Evolutionary conservation across 1,140 invertebrate species (phyloP).

Genomic region (Orius insidiosus): DNA sequence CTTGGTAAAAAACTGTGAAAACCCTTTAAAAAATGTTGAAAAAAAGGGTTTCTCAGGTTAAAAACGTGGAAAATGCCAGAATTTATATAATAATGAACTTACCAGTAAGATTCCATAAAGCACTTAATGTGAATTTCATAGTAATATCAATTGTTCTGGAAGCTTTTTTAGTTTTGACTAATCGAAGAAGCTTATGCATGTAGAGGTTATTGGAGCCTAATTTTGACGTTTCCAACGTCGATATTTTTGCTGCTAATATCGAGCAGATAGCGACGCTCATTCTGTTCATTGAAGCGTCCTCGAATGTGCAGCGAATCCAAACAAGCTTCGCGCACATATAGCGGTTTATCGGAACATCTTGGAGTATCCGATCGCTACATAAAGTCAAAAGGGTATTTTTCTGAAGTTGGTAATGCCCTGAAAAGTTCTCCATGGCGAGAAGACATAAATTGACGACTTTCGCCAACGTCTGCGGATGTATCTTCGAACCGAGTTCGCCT

Average conservation of each 20-base stretch:
- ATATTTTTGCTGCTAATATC: slow-evolving; percentile 53
- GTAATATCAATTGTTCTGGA: slow-evolving; percentile 47
- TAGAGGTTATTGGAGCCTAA: slow-evolving; percentile 50
- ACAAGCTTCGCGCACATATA: slow-evolving; percentile 55
- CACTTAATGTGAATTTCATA: slow-evolving; percentile 63
- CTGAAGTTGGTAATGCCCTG: slow-evolving; percentile 50
- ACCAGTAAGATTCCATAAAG: slow-evolving; percentile 66
- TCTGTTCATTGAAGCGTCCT: slow-evolving; percentile 55
- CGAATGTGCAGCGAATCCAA: slow-evolving; percentile 55
- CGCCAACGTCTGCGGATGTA: slow-evolving; percentile 47
- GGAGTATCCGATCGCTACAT: slow-evolving; percentile 61
- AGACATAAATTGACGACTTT: slow-evolving; percentile 50
- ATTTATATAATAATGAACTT: slow-evolving; percentile 16
- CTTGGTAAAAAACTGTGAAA: too few species aligned
- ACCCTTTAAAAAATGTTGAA: too few species aligned
- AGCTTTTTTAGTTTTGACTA: slow-evolving; percentile 47
- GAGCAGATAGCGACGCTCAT: slow-evolving; percentile 73
- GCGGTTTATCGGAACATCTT: slow-evolving; percentile 57
- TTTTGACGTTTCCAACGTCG: slow-evolving; percentile 52
- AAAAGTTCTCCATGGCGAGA: slow-evolving; percentile 54
- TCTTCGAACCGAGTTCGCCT: slow-evolving; percentile 41
- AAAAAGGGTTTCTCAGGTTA: too few species aligned
- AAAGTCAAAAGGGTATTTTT: slow-evolving; percentile 62
- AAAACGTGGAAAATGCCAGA: too few species aligned
- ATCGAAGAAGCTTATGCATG: slow-evolving; percentile 52